These are phyloP conservation scores for Neopelma chrysocephalum DNA, from an alignment of 2,797 vertebrate genomes.

Conservation along the genomic window DNA sequence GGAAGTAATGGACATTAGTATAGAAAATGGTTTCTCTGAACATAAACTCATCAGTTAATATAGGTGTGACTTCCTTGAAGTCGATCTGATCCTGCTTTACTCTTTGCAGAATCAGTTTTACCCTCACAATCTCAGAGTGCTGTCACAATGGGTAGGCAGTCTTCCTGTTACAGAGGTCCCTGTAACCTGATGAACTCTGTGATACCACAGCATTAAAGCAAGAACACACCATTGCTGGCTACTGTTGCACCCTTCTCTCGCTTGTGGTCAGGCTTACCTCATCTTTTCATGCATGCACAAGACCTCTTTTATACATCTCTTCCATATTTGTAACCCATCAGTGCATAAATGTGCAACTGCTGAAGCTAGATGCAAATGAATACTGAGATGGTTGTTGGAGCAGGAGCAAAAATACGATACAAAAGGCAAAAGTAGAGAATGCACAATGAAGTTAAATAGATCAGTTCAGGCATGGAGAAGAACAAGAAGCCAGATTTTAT, in stretches of 20 bases:
- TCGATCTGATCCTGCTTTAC: background rate
- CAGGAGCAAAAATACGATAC: background rate
- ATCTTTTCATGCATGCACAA: background rate
- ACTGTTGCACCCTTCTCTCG: background rate
- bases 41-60: background rate
- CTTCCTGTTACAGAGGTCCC: rapidly evolving
- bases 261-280: background rate
- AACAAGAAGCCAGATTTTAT: background rate
- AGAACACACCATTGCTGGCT: background rate
- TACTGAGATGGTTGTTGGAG: background rate
- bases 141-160: background rate
- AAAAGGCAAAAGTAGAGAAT: background rate
- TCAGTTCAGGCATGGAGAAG: background rate
- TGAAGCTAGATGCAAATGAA: background rate
- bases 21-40: background rate
- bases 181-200: background rate
- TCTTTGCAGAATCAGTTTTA: background rate
- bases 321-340: background rate
- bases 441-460: background rate
- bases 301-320: background rate
- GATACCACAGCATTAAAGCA: background rate
- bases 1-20: background rate
- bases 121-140: background rate
- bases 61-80: background rate
- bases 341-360: background rate